Base-by-base conservation (phyloP, 2,797 vertebrate genomes). In the Chaunax sp. region DNA sequence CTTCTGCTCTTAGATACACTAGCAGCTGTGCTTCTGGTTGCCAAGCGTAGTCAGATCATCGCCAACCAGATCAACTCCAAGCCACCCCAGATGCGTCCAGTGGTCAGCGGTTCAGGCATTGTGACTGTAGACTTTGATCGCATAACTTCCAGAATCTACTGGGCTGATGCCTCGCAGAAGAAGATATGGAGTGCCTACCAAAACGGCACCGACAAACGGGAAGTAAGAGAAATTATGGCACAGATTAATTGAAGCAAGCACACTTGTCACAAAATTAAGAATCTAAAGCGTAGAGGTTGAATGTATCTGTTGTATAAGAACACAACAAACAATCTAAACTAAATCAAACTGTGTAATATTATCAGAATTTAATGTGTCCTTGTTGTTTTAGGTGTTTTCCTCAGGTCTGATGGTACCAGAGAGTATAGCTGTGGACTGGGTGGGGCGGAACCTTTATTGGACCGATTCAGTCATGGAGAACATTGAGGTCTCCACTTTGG, bases 61-160 rank as follows among this genome's bases (percentile, higher is more conserved):
- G 92, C 92, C 56, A 93, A 96, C 85, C 92, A 81, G 52, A 91
- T 98, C 80, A 94, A 94, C 33, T 81, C 89, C 18, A 92, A 84
- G 3, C 92, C 92, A 6, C 95, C 96, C 14, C 84, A 81, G 65
- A 88, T 96, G 45, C 85, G 57, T 59, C 93, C 96, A 18, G 66
- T 96, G 38, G 5, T 95, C 47, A 92, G 93, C 33, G 96, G 96
- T 25, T 93, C 85, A 10, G 86, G 68, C 72, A 96, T 98, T 23
- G 92, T 96, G 43, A 91, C 95, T 12, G 83, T 98, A 47, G 96
- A 98, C 89, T 98, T 98, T 84, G 97, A 98, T 89, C 93, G 93
- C 0, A 0, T 87, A 33, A 95, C 93, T 12, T 92, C 93, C 68
- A 95, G 93, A 64, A 94, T 98, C 50, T 98, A 95, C 92, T 98